Conservation (phyloP, 2,888 invertebrate genomes). For the Pocota personata region DNA sequence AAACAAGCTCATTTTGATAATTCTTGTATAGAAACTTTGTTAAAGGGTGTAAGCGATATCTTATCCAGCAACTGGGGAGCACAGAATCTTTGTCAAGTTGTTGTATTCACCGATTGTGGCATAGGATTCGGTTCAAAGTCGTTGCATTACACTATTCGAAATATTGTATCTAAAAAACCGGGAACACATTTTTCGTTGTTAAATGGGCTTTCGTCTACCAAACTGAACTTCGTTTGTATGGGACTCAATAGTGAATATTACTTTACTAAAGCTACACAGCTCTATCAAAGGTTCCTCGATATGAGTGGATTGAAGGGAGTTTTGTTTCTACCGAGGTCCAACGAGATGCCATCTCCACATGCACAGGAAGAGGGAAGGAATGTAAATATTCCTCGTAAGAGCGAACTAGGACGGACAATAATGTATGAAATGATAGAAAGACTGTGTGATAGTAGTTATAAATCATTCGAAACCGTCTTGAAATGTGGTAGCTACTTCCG, state of each 20-base stretch:
- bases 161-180: slow-evolving; percentile 75
- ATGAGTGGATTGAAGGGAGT: slow-evolving; percentile 87
- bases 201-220: slow-evolving; percentile 91
- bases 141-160: slow-evolving; percentile 85
- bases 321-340: slow-evolving; percentile 85
- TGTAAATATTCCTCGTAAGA: slow-evolving; percentile 76
- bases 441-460: slow-evolving; percentile 89
- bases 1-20: slow-evolving; percentile 93
- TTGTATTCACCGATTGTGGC: slow-evolving; percentile 90
- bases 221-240: slow-evolving; percentile 90
- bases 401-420: slow-evolving; percentile 79
- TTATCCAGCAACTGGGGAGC: slow-evolving; percentile 95
- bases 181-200: slow-evolving; percentile 85
- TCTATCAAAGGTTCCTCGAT: slow-evolving; percentile 91
- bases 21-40: slow-evolving; percentile 91
- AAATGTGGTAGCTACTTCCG: slow-evolving; percentile 87
- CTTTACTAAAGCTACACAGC: slow-evolving; percentile 80
- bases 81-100: slow-evolving; percentile 91
- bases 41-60: slow-evolving; percentile 90
- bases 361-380: slow-evolving; percentile 23
- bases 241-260: slow-evolving; percentile 86
- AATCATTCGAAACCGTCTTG: slow-evolving; percentile 88
- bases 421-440: slow-evolving; percentile 85
- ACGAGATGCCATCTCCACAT: slow-evolving; percentile 37
- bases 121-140: slow-evolving; percentile 85